Evolutionary conservation across 2,113 vertebrate species (phyloP), one percentile per base, ranked within the genome.

Genomic region (Delphinapterus leucas): DNA sequence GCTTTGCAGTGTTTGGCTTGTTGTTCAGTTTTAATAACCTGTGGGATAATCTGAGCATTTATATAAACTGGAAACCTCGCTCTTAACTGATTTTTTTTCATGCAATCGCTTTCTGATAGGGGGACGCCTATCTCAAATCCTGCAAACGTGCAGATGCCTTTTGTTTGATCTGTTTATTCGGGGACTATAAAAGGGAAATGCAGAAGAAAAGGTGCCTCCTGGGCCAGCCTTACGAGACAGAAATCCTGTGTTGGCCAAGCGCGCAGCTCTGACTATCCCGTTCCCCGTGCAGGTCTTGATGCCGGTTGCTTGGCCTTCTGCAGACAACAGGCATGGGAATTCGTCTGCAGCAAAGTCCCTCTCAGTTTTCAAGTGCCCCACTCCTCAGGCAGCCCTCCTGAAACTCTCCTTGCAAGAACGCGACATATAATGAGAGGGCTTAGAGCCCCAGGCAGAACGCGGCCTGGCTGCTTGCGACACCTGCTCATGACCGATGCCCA

Each of bases 21-120:
- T 65, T 91, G 53, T 53, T 97, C n/a, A 41, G 1, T 41, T 95
- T 93, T 95, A 96, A 97, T 96, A 96, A 96, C 80, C 95, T 92
- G 36, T 61, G 73, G 71, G 87, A 96, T 26, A 95, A 93, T 76
- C 11, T 47, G 89, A 73, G 53, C 80, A 97, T 97, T 97, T 98
- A 93, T 31, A 84, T 88, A 97, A 97, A 97, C 12, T 73, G 18
- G 77, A 93, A 90, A 41, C 9, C 76, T 87, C 4, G 4, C 63
- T 86, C 77, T 60, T 79, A 95, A 93, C 38, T 87, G 55, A 83
- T 95, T 97, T 91, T 79, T 88, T 71, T 92, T 92, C 31, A 68
- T 81, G 25, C 49, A 83, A 53, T n/a, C 26, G 65, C 74, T 96
- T 97, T 81, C 82, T 90, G 1, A 31, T 1, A 44, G 55, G 38